phyloP scores from a whole-genome alignment of 2,888 invertebrate species.

The Nineta flava region DNA sequence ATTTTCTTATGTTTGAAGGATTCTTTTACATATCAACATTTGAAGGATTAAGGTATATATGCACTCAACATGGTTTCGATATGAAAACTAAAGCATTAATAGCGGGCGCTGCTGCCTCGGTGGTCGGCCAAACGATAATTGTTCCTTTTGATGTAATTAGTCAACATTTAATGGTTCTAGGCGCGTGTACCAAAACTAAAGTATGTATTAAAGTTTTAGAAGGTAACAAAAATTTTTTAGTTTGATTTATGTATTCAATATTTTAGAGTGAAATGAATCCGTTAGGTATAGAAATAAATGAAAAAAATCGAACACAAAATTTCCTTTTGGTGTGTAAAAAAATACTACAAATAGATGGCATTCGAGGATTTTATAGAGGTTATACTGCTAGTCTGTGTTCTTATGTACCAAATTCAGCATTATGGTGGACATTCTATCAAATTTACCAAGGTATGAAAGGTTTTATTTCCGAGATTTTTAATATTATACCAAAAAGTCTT shows the following conservation, averaged over 20 bases:
- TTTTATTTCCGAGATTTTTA: background rate
- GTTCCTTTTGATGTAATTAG: constrained; percentile 95
- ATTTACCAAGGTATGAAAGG: constrained; percentile 65
- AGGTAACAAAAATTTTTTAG: background rate
- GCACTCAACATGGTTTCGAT: constrained; percentile 49
- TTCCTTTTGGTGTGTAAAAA: constrained; percentile 59
- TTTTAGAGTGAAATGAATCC: constrained; percentile 42
- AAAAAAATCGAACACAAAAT: constrained; percentile 44
- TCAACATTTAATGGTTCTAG: constrained; percentile 92
- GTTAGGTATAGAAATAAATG: constrained; percentile 49
- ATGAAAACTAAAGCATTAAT: constrained; percentile 60
- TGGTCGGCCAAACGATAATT: constrained; percentile 87
- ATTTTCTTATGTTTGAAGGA: constrained; percentile 26
- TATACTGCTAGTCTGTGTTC: constrained; percentile 83
- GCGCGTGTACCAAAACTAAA: constrained; percentile 27
- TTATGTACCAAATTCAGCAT: constrained; percentile 92
- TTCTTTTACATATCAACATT: constrained; percentile 90
- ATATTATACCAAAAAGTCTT: too few relatives aligned
- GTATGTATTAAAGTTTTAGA: constrained; percentile 13
- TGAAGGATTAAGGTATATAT: constrained; percentile 71
- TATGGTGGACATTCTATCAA: constrained; percentile 96
- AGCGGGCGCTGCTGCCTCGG: constrained; percentile 80
- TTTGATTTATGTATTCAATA: background rate
- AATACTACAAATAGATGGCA: constrained; percentile 67
- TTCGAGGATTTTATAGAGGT: constrained; percentile 82